Percentiles rank a stretch among this genome's conserved stretches.
These are phyloP conservation scores for Tyria jacobaeae DNA, from an alignment of 2,888 invertebrate species.

Conservation along the genomic window DNA sequence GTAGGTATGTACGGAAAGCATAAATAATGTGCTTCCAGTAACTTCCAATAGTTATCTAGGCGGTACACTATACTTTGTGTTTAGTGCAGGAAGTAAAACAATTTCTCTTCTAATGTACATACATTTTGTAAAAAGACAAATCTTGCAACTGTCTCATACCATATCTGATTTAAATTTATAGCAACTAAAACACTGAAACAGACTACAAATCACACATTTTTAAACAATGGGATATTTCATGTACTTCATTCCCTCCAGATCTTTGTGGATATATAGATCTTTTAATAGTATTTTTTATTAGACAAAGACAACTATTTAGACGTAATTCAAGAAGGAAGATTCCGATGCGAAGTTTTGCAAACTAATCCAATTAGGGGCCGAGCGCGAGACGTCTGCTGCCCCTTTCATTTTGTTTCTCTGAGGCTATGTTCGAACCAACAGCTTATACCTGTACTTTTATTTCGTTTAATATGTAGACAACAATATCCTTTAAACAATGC, in stretches of 20 bases:
- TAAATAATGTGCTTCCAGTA: too few relatives aligned
- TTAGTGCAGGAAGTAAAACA: too few relatives aligned
- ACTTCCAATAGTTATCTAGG: too few relatives aligned
- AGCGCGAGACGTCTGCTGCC: slow-evolving; percentile 49
- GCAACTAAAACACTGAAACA: background rate
- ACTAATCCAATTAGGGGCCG: slow-evolving; percentile 77
- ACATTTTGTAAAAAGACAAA: too few relatives aligned
- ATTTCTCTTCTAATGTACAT: too few relatives aligned
- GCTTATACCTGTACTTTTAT: slow-evolving; percentile 46
- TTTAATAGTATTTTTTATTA: slow-evolving; percentile 28
- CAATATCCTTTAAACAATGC: too few relatives aligned
- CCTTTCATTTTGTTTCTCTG: slow-evolving; percentile 37
- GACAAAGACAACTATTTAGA: slow-evolving; percentile 54
- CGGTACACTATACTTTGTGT: too few relatives aligned
- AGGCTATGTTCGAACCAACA: slow-evolving; percentile 35
- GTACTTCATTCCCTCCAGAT: too few relatives aligned
- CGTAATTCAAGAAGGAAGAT: slow-evolving; percentile 65
- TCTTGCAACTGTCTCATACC: background rate
- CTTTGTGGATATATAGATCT: background rate
- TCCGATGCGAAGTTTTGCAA: slow-evolving; percentile 70
- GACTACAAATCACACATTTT: too few relatives aligned
- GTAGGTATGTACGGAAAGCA: too few relatives aligned
- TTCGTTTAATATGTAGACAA: background rate
- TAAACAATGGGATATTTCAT: too few relatives aligned
- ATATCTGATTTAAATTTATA: background rate